These are phyloP conservation scores for Pangasius larnaudii DNA, from an alignment of 2,797 vertebrate species.

Conservation along the genomic window DNA sequence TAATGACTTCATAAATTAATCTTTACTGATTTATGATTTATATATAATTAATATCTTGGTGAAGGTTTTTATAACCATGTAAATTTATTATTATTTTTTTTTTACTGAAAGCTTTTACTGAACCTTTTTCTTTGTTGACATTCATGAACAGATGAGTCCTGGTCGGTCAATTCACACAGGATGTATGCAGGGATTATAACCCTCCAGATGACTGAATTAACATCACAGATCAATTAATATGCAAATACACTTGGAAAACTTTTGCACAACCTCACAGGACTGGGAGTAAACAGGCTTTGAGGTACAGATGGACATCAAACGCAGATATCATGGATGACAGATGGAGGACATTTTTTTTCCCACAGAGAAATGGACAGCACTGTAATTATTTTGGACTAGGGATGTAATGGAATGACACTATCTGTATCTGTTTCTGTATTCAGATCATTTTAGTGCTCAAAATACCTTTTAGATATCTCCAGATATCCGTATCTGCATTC, in stretches of 20 bases:
- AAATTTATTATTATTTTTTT: not conserved
- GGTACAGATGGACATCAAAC: slow-evolving; percentile 62
- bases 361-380: slow-evolving; percentile 25
- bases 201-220: slow-evolving; percentile 40
- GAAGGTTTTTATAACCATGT: not conserved
- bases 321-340: slow-evolving; percentile 48
- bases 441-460: not conserved
- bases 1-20: not conserved
- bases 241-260: slow-evolving; percentile 49
- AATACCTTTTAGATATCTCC: not conserved
- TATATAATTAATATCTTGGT: not conserved
- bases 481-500: not conserved
- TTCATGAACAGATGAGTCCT: slow-evolving; percentile 6
- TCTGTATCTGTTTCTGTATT: not conserved
- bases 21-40: not conserved
- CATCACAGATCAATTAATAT: slow-evolving; percentile 51
- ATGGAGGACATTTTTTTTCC: slow-evolving; percentile 39
- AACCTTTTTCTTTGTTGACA: not conserved
- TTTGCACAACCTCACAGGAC: slow-evolving; percentile 45
- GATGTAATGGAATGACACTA: not conserved
- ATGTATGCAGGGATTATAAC: slow-evolving; percentile 18
- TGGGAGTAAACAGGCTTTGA: slow-evolving; percentile 47
- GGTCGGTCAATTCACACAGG: not conserved
- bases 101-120: not conserved
- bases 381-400: slow-evolving; percentile 18